Base-by-base conservation (phyloP, 53 echinoderm and acorn worm species). In the Stichopus horrens region DNA sequence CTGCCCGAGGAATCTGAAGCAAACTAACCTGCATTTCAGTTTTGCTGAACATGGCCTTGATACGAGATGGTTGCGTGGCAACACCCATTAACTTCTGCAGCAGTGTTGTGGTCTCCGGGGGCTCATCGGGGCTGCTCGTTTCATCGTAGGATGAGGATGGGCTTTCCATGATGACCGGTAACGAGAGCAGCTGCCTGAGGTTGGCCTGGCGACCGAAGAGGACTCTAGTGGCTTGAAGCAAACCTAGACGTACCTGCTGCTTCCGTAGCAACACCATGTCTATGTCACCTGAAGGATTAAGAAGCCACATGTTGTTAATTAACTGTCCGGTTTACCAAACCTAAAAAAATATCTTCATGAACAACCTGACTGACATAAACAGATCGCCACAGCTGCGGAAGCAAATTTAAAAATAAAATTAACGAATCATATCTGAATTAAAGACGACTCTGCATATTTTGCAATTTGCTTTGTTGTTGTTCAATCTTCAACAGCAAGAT, bases 81-180 rank as follows among this genome's bases (percentile, higher is more conserved):
- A 94, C 94, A 76, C 90, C 91, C 98, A 98, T 98, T 75, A 98
- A 87, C 86, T 95, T 95, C 55, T 98, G 98, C 10, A 98, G 92
- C 51, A 98, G 76, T 10, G 93, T 93, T 56, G 87, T 88, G n/a
- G 88, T 90, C 59, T 91, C 83, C 7, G 90, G 88, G 0, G 88
- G 55, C 83, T 93, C 89, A 13, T 93, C 93, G 10, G 94, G 92
- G 60, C 93, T 93, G 74, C 90, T 92, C 53, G 92, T 92, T 63
- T 96, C 96, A 79, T 91, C 90, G 23, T 87, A 81, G 0, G 92
- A 90, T 37, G 90, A 91, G 18, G 88, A 52, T 74, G 87, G 74
- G 21, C 67, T 90, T 20, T 92, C 92, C 1, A 74, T 19, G 55
- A 84, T 11, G 86, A 90, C 88, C 0, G 88, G 90, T 53, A 96